A percentile compares a stretch with the other conserved stretches of the same genome.
These are phyloP conservation scores for Zaprionus kolodkinae DNA, from an alignment of 1,140 invertebrate species.

Conservation along the genomic window DNA sequence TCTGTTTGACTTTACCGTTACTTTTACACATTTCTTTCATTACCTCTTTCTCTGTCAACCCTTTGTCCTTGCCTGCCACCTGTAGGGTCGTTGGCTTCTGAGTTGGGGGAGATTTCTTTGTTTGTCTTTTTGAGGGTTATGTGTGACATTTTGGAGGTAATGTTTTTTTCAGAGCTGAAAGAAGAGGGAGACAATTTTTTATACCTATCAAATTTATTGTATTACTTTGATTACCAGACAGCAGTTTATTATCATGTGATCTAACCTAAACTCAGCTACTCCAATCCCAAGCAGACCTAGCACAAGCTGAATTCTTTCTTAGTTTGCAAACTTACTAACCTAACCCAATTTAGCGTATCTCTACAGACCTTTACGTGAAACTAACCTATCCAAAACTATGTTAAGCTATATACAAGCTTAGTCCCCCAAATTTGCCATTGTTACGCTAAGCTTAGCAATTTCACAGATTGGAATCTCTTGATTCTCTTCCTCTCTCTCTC, in stretches of 20 bases:
- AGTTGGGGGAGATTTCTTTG: not conserved
- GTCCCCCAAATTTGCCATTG: not conserved
- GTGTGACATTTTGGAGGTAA: not conserved
- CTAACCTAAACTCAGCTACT: not conserved
- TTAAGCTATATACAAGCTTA: not conserved
- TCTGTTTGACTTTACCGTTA: constrained; percentile 5
- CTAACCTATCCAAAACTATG: too few relatives aligned
- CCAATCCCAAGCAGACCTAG: not conserved
- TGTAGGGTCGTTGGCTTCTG: not conserved
- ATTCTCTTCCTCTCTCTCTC: not conserved
- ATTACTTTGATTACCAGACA: too few relatives aligned
- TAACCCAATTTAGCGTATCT: not conserved
- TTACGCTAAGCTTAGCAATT: not conserved
- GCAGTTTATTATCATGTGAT: not conserved
- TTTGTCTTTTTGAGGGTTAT: constrained; percentile 2
- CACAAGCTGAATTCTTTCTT: too few relatives aligned
- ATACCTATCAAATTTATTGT: not conserved
- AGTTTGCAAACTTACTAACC: not conserved
- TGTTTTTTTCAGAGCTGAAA: not conserved
- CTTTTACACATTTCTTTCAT: not conserved
- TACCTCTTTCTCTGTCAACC: not conserved
- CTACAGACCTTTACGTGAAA: too few relatives aligned
- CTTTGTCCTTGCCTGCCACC: not conserved
- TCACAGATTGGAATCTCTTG: not conserved
- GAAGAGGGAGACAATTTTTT: not conserved